Evolutionary conservation across 2,797 vertebrate genomes (phyloP), one percentile per base, ranked within the genome.

Genomic region (Malacoraja senta): DNA sequence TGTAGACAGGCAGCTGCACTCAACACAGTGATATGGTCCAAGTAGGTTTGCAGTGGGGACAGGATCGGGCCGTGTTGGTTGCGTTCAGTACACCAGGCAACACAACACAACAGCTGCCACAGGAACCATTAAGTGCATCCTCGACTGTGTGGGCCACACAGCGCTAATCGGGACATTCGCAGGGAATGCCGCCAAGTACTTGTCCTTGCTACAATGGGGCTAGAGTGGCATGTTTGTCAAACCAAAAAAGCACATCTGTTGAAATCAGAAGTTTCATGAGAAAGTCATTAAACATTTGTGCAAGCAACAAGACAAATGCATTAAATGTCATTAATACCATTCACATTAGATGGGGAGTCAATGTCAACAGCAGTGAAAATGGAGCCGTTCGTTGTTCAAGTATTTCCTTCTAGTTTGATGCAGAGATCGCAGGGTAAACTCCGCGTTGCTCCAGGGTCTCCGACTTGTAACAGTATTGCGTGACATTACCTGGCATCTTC

Each of bases 271-370:
- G 71, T 76, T 68, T 68, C 68, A 88, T 53, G 65, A 76, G 44
- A 76, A 92, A 95, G 93, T 96, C 95, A 96, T 96, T 95, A 95
- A 96, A 97, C 95, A 96, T 96, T 97, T 97, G 97, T 97, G 96
- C 97, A 97, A 97, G 96, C 96, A 96, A 97, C 97, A 96, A 97
- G 96, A 97, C 96, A 96, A 97, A 97, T 92, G 44, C 72, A 38
- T 94, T 94, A 93, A 95, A 58, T 71, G 81, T 83, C 79, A 86
- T 74, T 83, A 44, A 71, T 96, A 97, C 96, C 96, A 96, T 99
- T 99, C 98, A 99, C 98, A 99, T 99, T 98, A 97, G 97, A 97
- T 97, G 98, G 98, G 98, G 99, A 97, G 97, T 97, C 97, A 95
- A 97, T 98, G 94, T 96, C 95, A 96, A 97, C 94, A 97, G 97